A percentile compares a stretch with the other conserved stretches of the same genome.
phyloP scores from a whole-genome alignment of 2,113 vertebrate genomes.

The Caranx ignobilis region DNA sequence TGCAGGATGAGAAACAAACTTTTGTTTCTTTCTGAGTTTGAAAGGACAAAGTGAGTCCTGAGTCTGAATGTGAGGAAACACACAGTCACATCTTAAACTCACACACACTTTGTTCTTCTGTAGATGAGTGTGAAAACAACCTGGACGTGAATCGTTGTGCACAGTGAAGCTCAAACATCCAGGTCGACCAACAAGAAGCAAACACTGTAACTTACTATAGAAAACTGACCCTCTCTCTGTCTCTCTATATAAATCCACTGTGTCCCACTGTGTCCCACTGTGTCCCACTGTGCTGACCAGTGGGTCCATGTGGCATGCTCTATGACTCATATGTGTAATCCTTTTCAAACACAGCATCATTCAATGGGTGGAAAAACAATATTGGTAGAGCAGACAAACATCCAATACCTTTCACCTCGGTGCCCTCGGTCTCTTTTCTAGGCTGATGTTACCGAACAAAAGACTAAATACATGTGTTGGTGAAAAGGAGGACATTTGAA shows the following conservation, averaged over 20 bases:
- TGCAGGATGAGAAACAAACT: too few relatives aligned
- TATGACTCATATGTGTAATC: conserved; percentile 7
- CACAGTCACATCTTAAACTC: too few relatives aligned
- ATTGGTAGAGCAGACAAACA: conserved; percentile 54
- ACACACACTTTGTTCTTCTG: too few relatives aligned
- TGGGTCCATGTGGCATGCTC: not conserved
- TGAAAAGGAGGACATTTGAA: conserved; percentile 71
- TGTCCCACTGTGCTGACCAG: not conserved
- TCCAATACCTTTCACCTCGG: conserved; percentile 52
- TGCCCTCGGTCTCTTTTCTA: conserved; percentile 63
- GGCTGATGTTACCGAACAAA: conserved; percentile 64
- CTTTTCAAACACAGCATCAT: conserved; percentile 42
- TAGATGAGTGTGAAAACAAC: too few relatives aligned
- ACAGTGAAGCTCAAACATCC: too few relatives aligned
- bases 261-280: too few relatives aligned
- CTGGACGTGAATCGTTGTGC: too few relatives aligned
- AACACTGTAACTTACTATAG: not conserved
- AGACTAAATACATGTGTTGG: conserved; percentile 65
- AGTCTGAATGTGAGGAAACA: too few relatives aligned
- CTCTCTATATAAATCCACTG: not conserved
- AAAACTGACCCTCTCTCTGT: not conserved
- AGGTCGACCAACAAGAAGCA: too few relatives aligned
- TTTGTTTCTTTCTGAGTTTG: too few relatives aligned
- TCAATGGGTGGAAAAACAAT: conserved; percentile 42
- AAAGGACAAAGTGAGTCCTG: too few relatives aligned